Percentiles rank a stretch among this genome's conserved stretches.
phyloP scores from a whole-genome alignment of 2,888 invertebrate species.

The Melinaea menophilus region DNA sequence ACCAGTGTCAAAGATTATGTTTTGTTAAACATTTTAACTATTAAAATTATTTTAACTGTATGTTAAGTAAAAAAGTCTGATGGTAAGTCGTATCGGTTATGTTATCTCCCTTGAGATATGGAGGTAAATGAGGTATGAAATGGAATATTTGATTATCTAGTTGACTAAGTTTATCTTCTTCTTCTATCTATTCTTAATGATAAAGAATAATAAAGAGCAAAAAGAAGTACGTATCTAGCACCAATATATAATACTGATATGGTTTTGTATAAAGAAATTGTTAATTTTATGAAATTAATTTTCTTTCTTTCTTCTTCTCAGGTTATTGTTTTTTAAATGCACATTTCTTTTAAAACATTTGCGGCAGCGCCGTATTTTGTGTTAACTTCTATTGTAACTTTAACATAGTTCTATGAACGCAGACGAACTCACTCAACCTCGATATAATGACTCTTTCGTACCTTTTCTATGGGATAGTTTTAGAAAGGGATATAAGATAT shows the following conservation, averaged over 20 bases:
- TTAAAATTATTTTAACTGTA: not conserved
- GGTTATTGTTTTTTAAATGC: not conserved
- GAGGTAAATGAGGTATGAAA: too few species aligned
- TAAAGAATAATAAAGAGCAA: too few species aligned
- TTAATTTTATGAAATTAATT: too few species aligned
- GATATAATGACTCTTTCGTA: constrained; percentile 26
- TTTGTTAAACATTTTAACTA: not conserved
- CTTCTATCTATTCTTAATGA: too few species aligned
- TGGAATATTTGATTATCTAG: too few species aligned
- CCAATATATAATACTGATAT: too few species aligned
- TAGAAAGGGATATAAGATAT: constrained; percentile 29
- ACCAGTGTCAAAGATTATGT: not conserved
- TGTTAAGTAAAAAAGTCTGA: too few species aligned
- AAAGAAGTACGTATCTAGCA: too few species aligned
- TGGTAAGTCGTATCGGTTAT: too few species aligned
- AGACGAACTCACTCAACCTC: constrained; percentile 26
- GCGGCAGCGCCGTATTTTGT: not conserved
- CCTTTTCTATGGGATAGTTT: constrained; percentile 28
- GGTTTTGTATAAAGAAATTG: too few species aligned
- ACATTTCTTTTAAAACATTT: not conserved
- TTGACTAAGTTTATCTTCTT: too few species aligned
- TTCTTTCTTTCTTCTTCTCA: not conserved
- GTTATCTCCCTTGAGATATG: too few species aligned
- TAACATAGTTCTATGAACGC: constrained; percentile 22
- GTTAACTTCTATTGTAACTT: constrained; percentile 2